phyloP scores from a whole-genome alignment of 1,140 invertebrate genomes.

The Calliopsis andreniformis region DNA sequence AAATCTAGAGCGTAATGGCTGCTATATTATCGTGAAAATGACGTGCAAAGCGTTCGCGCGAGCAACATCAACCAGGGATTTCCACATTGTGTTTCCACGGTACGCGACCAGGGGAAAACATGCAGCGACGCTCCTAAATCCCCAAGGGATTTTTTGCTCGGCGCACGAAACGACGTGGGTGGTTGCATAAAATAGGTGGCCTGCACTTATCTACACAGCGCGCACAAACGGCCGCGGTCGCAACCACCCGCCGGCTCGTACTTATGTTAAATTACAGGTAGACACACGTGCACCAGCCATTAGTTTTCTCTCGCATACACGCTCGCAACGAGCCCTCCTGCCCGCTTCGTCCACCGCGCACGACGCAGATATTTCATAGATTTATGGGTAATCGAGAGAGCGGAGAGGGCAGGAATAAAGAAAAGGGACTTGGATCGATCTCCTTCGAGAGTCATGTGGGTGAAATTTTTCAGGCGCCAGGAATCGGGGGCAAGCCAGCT shows the following conservation, averaged over 20 bases:
- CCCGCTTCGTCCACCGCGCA: background rate
- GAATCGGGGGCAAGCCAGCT: too few species aligned
- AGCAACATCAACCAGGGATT: conserved; percentile 7
- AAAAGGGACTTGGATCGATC: background rate
- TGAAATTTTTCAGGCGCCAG: too few species aligned
- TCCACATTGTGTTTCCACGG: background rate
- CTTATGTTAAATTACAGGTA: conserved; percentile 63
- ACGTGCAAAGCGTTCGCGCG: conserved; percentile 2
- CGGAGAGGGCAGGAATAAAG: background rate
- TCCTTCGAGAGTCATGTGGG: background rate
- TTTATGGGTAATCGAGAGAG: conserved; percentile 26
- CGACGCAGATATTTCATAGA: conserved; percentile 43
- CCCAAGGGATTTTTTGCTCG: conserved; percentile 11
- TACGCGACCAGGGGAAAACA: background rate
- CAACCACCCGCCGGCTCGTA: conserved; percentile 39
- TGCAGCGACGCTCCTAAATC: conserved; percentile 33
- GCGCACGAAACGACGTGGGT: conserved; percentile 42
- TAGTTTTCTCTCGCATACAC: conserved; percentile 54
- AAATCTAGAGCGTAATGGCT: conserved; percentile 7
- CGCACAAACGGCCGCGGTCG: conserved; percentile 16
- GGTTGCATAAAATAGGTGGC: conserved; percentile 56
- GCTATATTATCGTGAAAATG: conserved; percentile 19
- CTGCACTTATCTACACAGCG: conserved; percentile 48
- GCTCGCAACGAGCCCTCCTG: background rate
- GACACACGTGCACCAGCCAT: conserved; percentile 52